Evolutionary conservation across 1,140 invertebrate species (phyloP).

Genomic region (Drosophila grimshawi): DNA sequence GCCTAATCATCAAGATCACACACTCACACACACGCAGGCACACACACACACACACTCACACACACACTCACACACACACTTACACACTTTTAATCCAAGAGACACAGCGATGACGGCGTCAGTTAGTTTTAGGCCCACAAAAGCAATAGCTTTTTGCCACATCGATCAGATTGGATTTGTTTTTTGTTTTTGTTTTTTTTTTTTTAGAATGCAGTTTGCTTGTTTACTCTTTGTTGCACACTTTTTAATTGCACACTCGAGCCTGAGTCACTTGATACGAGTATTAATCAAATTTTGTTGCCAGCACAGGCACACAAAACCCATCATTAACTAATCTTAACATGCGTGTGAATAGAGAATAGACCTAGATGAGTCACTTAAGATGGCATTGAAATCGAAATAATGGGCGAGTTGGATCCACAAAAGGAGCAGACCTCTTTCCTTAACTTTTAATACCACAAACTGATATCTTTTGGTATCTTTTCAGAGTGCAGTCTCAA

Average conservation of each 20-base stretch:
- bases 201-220: constrained; percentile 16
- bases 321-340: constrained; percentile 65
- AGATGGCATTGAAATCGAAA: neutral
- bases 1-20: constrained; percentile 55
- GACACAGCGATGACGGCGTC: constrained; percentile 12
- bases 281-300: constrained; percentile 8
- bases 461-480: too few species aligned
- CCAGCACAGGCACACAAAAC: constrained; percentile 28
- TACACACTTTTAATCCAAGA: neutral
- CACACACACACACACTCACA: too few species aligned
- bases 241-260: constrained; percentile 2
- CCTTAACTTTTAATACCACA: too few species aligned
- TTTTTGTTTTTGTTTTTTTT: neutral
- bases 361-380: constrained; percentile 42
- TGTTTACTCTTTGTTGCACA: constrained; percentile 4
- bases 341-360: constrained; percentile 60
- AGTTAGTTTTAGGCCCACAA: constrained; percentile 4
- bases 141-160: constrained; percentile 7
- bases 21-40: neutral
- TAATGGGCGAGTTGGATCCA: neutral
- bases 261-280: neutral
- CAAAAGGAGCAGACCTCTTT: neutral
- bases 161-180: constrained; percentile 15
- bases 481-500: constrained; percentile 11
- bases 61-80: neutral